Evolutionary conservation across 2,888 invertebrate species (phyloP).

Genomic region (Dichetophora obliterata): DNA sequence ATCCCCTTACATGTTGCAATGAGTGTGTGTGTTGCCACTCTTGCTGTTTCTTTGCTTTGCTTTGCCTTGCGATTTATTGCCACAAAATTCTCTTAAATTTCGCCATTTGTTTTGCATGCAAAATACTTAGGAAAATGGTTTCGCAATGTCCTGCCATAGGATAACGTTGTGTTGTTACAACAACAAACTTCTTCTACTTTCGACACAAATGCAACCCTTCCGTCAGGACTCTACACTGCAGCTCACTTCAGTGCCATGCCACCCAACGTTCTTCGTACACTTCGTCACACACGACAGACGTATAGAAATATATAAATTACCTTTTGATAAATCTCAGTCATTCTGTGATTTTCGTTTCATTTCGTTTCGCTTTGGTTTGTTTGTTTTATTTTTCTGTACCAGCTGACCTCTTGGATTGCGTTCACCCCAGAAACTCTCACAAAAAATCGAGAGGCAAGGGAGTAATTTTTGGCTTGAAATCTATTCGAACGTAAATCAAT

Average conservation of each 20-base stretch:
- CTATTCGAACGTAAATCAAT: constrained; percentile 70
- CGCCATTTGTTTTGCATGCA: constrained; percentile 56
- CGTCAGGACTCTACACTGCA: too few relatives aligned
- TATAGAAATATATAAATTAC: constrained; percentile 66
- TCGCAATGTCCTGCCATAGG: constrained; percentile 24
- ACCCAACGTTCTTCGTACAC: not conserved
- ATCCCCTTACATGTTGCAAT: not conserved
- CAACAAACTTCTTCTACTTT: not conserved
- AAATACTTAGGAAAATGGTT: constrained; percentile 34
- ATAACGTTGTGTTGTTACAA: constrained; percentile 1
- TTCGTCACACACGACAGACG: constrained; percentile 19
- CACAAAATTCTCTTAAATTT: constrained; percentile 64
- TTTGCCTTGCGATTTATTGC: constrained; percentile 63
- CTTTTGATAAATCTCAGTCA: constrained; percentile 70
- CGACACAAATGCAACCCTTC: too few relatives aligned
- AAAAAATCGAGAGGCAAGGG: not conserved
- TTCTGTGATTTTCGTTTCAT: constrained; percentile 47
- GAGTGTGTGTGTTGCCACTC: not conserved
- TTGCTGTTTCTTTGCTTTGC: not conserved
- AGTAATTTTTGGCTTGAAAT: constrained; percentile 54
- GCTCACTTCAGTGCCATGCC: not conserved
- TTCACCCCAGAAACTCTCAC: too few relatives aligned
- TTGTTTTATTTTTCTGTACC: not conserved
- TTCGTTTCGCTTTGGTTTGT: constrained; percentile 43
- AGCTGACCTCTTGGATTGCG: too few relatives aligned